Evolutionary conservation across 2,113 vertebrate genomes (phyloP).

Genomic region (Athene cunicularia): DNA sequence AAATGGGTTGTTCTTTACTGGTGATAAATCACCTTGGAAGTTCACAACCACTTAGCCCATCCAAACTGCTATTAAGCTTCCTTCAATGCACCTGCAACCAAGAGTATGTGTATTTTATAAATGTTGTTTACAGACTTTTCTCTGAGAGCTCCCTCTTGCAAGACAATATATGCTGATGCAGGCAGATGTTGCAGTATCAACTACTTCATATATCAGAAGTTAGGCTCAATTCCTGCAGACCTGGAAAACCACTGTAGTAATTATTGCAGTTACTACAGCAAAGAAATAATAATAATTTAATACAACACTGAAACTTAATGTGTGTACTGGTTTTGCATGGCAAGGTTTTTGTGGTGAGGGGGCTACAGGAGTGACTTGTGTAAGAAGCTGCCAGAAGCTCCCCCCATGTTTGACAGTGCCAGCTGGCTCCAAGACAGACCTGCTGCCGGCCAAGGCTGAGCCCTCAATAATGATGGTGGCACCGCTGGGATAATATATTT

Average conservation of each 20-base stretch:
- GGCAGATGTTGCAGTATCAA: neutral
- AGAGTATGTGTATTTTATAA: neutral
- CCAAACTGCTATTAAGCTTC: neutral
- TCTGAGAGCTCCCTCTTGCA: neutral
- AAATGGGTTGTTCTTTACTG: neutral
- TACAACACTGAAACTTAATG: neutral
- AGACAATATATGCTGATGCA: neutral
- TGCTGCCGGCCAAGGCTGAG: neutral
- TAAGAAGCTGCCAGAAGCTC: neutral
- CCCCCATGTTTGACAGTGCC: accelerated
- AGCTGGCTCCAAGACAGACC: accelerated
- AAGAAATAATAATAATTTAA: neutral
- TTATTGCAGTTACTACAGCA: neutral
- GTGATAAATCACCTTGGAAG: conserved; percentile 1
- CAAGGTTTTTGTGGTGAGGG: neutral
- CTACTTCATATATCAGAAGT: neutral
- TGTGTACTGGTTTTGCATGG: neutral
- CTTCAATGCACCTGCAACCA: neutral
- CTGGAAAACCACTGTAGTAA: neutral
- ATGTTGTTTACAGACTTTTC: conserved; percentile 1
- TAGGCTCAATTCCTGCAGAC: neutral
- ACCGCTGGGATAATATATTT: neutral
- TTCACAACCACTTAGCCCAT: conserved; percentile 4
- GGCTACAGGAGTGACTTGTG: neutral
- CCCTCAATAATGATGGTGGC: accelerated